Evolutionary conservation across 2,113 vertebrate species (phyloP), one percentile per base, ranked within the genome.

Genomic region (Phalacrocorax aristotelis): DNA sequence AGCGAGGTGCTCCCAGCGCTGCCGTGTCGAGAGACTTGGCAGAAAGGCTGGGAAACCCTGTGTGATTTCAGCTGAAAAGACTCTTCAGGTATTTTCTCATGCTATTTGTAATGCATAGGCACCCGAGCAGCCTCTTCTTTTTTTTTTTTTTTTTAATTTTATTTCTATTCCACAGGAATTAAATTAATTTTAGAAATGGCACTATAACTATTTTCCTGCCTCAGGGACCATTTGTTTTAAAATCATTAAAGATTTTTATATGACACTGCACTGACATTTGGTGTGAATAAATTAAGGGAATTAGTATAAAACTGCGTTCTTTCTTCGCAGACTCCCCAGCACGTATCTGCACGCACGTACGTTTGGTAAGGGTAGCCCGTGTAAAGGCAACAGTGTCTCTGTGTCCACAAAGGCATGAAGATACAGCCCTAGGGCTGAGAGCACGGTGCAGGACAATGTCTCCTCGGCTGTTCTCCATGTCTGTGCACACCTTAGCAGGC

Each of bases 151-250:
- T 38, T 38, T 38, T 38, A 38, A 38, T 38, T 38, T 52, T 52
- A 96, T 97, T 98, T 97, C 96, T 96, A 21, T 96, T 97, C 64
- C 9, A 15, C 92, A 88, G 88, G 93, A 98, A 98, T 98, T 97
- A 97, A 96, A 97, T 97, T 97, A 97, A 98, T 98, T 96, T 97
- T 97, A 97, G 96, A 94, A 97, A 96, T 97, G 95, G 95, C 98
- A 94, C 95, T 97, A 89, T 93, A 97, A 97, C 97, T 97, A 94
- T 98, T 98, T 97, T 98, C 83, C 86, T 95, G 94, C 96, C 97
- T 96, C 74, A 74, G 91, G 96, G 96, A 97, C 90, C 95, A 96
- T 98, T 98, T 98, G 97, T 98, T 98, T 98, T 97, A 98, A 98
- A 98, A 98, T 96, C 96, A 97, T 98, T 97, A 98, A 96, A 95